These are phyloP conservation scores for Eira barbara DNA, from an alignment of 2,113 vertebrate genomes.

Conservation along the genomic window DNA sequence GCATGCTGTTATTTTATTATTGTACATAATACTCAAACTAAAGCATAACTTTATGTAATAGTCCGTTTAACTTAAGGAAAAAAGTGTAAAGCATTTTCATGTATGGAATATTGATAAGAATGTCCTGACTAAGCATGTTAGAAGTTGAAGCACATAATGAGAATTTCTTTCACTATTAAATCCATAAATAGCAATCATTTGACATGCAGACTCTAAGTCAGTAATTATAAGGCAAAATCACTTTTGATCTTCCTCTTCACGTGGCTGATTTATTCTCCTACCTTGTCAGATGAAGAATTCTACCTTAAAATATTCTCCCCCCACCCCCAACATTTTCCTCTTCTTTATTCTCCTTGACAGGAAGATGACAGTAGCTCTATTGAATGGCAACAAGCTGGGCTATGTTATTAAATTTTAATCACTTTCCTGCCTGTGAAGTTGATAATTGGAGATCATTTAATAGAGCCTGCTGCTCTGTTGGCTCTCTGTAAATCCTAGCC, in stretches of 20 bases:
- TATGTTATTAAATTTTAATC: conserved; percentile 70
- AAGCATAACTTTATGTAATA: not conserved
- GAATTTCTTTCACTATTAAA: not conserved
- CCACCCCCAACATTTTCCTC: not conserved
- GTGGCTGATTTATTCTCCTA: conserved; percentile 46
- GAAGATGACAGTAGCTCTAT: conserved; percentile 26
- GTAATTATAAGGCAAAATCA: conserved; percentile 46
- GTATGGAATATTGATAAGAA: not conserved
- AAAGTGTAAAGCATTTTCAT: not conserved
- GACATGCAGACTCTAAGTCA: not conserved
- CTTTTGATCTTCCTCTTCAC: conserved; percentile 55
- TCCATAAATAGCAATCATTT: conserved; percentile 46
- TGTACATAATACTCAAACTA: not conserved
- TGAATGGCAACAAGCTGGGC: conserved; percentile 48
- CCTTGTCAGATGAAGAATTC: conserved; percentile 59
- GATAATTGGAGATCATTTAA: conserved; percentile 60
- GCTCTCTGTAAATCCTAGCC: conserved; percentile 11
- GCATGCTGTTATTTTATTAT: not conserved
- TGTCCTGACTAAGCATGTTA: not conserved
- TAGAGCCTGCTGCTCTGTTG: not conserved
- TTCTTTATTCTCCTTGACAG: conserved; percentile 52
- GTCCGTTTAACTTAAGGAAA: not conserved
- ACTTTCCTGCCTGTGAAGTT: conserved; percentile 50
- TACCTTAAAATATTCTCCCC: conserved; percentile 10
- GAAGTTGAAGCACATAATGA: not conserved